These are phyloP conservation scores for Thymallus thymallus DNA, from an alignment of 2,113 vertebrate genomes.

Conservation along the genomic window DNA sequence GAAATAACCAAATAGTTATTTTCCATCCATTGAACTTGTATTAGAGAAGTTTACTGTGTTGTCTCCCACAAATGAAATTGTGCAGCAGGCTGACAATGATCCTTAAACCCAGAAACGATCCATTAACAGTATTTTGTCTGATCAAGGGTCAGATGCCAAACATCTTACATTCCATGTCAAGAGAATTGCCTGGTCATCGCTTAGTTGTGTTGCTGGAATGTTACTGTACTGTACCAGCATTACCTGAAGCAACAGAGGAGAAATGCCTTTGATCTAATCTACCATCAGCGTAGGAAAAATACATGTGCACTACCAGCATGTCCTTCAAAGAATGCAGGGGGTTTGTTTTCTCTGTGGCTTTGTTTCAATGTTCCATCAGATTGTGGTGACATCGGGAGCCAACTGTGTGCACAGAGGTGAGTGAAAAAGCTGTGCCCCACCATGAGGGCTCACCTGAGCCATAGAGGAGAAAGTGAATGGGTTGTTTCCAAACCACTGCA, in stretches of 20 bases:
- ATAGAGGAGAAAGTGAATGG: slow-evolving; percentile 50
- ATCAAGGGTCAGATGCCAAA: background rate
- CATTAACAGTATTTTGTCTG: background rate
- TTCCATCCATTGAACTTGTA: background rate
- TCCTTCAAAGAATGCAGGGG: slow-evolving; percentile 22
- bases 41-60: background rate
- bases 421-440: slow-evolving; percentile 23
- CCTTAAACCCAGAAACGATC: background rate
- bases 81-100: background rate
- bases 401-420: slow-evolving; percentile 20
- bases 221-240: slow-evolving; percentile 1
- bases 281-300: slow-evolving; percentile 1
- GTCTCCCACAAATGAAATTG: background rate
- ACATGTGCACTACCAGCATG: slow-evolving; percentile 6
- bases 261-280: slow-evolving; percentile 33
- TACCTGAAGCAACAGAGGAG: too few relatives aligned
- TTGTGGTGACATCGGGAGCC: slow-evolving; percentile 31
- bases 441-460: slow-evolving; percentile 32
- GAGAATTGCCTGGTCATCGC: background rate
- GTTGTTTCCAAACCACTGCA: slow-evolving; percentile 66
- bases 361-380: slow-evolving; percentile 26
- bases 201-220: background rate
- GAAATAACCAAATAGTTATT: background rate
- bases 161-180: background rate
- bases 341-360: slow-evolving; percentile 28